These are phyloP conservation scores for Eudyptes chrysolophus DNA, from an alignment of 2,113 vertebrate genomes.

Conservation along the genomic window DNA sequence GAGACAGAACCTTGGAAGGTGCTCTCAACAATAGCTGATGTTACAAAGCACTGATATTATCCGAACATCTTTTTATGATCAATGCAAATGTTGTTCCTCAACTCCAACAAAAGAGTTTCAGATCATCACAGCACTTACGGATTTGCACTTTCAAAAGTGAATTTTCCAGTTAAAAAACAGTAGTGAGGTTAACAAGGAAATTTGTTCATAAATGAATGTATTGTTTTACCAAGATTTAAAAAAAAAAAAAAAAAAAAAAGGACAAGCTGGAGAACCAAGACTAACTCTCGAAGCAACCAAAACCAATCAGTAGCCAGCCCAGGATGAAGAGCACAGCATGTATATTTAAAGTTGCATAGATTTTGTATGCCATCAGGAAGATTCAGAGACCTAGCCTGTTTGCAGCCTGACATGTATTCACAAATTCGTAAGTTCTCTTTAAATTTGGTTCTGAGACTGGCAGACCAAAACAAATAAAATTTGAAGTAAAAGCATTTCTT, in stretches of 20 bases:
- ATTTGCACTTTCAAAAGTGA: not conserved
- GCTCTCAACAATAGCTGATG: not conserved
- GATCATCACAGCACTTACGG: not conserved
- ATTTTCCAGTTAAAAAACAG: not conserved
- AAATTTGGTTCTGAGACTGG: not conserved
- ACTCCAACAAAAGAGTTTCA: not conserved
- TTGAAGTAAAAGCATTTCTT: not conserved
- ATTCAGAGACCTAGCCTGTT: not conserved
- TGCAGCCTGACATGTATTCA: not conserved
- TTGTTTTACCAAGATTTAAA: not conserved
- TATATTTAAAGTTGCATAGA: not conserved
- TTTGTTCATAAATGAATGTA: not conserved
- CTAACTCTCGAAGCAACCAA: not conserved
- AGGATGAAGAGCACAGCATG: not conserved
- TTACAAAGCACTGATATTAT: not conserved
- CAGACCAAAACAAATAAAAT: not conserved
- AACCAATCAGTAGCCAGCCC: not conserved
- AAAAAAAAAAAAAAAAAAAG: not conserved
- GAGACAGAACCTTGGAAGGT: not conserved
- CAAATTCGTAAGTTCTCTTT: not conserved
- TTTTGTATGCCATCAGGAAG: not conserved
- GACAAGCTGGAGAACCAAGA: not conserved
- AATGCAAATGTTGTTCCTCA: not conserved
- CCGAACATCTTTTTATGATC: not conserved
- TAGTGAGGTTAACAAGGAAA: not conserved